Percentiles rank a stretch among this genome's conserved stretches.
Conservation (phyloP, 2,113 vertebrate genomes). For the Callithrix jacchus region DNA sequence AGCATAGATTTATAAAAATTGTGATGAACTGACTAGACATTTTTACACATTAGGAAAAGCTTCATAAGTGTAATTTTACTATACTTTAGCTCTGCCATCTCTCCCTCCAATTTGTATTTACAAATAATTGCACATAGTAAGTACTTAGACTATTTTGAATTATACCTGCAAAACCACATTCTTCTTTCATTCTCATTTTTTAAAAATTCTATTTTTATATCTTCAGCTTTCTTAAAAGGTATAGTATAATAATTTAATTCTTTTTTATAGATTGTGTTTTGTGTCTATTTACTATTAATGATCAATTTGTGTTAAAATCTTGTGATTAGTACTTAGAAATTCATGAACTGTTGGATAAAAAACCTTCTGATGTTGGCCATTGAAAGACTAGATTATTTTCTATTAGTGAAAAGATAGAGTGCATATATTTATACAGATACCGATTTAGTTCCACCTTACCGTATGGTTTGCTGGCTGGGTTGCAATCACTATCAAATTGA, state of each 20-base stretch:
- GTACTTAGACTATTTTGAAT: neutral
- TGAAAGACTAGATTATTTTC: neutral
- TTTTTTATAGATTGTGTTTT: neutral
- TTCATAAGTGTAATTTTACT: conserved; percentile 32
- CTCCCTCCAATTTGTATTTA: conserved; percentile 19
- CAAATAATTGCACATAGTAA: neutral
- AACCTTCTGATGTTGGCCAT: neutral
- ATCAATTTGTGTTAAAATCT: neutral
- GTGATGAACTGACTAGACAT: neutral
- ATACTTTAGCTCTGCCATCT: neutral
- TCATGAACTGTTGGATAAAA: neutral
- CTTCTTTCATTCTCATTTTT: conserved; percentile 53
- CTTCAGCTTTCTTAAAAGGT: neutral
- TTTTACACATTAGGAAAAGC: neutral
- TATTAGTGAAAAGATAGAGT: neutral
- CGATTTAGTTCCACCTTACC: neutral
- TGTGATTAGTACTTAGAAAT: neutral
- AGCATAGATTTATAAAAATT: neutral
- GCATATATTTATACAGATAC: neutral
- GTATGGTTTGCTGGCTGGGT: neutral
- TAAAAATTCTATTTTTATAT: conserved; percentile 45
- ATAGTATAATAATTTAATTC: conserved; percentile 18
- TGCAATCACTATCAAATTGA: neutral
- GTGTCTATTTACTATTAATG: conserved; percentile 36
- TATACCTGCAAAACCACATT: conserved; percentile 31